Evolutionary conservation across 2,888 invertebrate genomes (phyloP).

Genomic region (Hemistola chrysoprasaria): DNA sequence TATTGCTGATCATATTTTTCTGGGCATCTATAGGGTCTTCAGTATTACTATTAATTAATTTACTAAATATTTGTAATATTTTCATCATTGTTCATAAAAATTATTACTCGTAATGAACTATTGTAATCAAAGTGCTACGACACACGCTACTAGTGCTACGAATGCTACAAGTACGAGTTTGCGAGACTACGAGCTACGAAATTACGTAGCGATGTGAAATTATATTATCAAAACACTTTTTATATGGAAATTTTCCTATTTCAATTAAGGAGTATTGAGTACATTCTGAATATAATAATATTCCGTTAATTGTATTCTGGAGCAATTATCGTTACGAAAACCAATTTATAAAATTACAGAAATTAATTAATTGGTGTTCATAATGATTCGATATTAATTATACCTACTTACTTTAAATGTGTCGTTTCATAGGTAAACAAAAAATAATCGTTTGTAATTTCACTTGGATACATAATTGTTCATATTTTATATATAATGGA

Average conservation of each 20-base stretch:
- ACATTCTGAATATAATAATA: conserved; percentile 3
- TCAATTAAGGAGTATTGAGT: conserved; percentile 1
- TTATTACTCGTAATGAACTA: background rate
- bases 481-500: no score
- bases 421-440: background rate
- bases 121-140: conserved; percentile 1
- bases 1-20: conserved; percentile 45
- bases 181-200: conserved; percentile 20
- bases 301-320: background rate
- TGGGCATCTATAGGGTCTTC: conserved; percentile 44
- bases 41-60: conserved; percentile 23
- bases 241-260: background rate
- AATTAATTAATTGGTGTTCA: conserved; percentile 23
- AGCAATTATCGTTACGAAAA: conserved; percentile 11
- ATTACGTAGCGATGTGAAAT: background rate
- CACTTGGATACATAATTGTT: no score
- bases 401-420: no score
- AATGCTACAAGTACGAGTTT: no score
- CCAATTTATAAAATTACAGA: conserved; percentile 20
- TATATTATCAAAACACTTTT: background rate
- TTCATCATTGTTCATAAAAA: conserved; percentile 10
- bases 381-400: conserved; percentile 4
- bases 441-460: no score
- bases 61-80: conserved; percentile 7
- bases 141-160: conserved; percentile 3